phyloP scores from a whole-genome alignment of 1,140 invertebrate genomes.

The Bemisia tabaci region DNA sequence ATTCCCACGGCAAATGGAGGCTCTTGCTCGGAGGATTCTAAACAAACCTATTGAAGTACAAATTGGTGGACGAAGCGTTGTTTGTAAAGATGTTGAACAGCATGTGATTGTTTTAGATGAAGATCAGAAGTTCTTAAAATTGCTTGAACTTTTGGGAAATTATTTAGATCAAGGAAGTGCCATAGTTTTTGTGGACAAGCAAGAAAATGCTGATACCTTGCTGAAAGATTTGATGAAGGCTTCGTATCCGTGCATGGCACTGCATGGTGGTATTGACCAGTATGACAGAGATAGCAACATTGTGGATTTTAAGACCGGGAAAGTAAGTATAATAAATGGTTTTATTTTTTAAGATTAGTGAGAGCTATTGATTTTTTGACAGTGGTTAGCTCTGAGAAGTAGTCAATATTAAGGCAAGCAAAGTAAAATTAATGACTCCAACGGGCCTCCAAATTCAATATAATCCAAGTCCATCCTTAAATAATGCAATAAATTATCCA shows the following conservation, averaged over 20 bases:
- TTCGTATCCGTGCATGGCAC: conserved; percentile 86
- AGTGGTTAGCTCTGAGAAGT: too few relatives aligned
- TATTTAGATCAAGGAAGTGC: conserved; percentile 88
- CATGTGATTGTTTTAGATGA: conserved; percentile 88
- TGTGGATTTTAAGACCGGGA: conserved; percentile 91
- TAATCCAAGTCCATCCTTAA: too few relatives aligned
- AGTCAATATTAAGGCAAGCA: too few relatives aligned
- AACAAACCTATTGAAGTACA: conserved; percentile 95
- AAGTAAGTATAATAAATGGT: conserved; percentile 33
- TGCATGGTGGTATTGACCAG: conserved; percentile 99
- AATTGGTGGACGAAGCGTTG: conserved; percentile 92
- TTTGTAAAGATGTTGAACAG: conserved; percentile 97
- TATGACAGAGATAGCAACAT: conserved; percentile 98
- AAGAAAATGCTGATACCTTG: conserved; percentile 91
- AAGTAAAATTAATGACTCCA: too few relatives aligned
- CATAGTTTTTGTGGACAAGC: conserved; percentile 98
- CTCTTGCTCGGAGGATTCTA: conserved; percentile 82
- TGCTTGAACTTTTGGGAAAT: conserved; percentile 86
- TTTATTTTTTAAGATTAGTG: too few relatives aligned
- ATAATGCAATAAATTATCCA: too few relatives aligned
- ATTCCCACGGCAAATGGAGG: conserved; percentile 98
- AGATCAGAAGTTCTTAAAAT: conserved; percentile 94
- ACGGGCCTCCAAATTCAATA: too few relatives aligned
- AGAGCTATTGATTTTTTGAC: too few relatives aligned
- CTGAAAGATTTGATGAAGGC: conserved; percentile 94